Evolutionary conservation across 2,113 vertebrate genomes (phyloP).

Genomic region (Centrocercus urophasianus): DNA sequence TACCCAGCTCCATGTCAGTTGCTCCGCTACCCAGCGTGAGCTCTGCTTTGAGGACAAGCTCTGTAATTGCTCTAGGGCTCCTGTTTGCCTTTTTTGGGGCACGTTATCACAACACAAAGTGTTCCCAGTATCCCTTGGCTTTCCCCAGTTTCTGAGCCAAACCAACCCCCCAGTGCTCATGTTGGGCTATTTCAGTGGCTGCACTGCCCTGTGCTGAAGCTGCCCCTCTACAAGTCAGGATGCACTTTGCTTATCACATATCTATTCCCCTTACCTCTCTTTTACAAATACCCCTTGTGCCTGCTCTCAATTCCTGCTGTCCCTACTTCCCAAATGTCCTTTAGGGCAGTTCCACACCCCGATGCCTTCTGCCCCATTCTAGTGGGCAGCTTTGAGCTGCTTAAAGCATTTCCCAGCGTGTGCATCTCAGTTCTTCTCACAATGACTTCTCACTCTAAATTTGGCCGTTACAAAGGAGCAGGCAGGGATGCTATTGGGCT

Average conservation of each 20-base stretch:
- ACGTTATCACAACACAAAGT: constrained; percentile 34
- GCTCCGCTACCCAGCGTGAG: not conserved
- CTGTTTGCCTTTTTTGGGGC: not conserved
- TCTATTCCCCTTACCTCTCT: not conserved
- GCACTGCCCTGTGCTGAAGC: rapidly evolving
- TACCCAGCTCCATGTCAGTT: constrained; percentile 8
- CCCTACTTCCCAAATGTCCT: not conserved
- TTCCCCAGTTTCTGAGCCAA: constrained; percentile 35
- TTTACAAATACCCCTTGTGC: not conserved
- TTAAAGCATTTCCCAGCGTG: not conserved
- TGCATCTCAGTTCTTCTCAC: constrained; percentile 17
- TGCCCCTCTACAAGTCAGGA: not conserved
- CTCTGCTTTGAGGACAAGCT: not conserved
- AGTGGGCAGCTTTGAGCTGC: not conserved
- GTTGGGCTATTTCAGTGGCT: not conserved
- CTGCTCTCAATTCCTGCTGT: not conserved
- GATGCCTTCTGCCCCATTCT: not conserved
- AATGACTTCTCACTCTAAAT: not conserved
- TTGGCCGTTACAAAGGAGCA: not conserved
- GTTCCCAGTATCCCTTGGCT: constrained; percentile 20
- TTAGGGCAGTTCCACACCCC: not conserved
- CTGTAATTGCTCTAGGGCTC: constrained; percentile 37
- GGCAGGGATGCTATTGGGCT: constrained; percentile 22
- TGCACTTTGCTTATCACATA: rapidly evolving
- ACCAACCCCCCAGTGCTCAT: not conserved